phyloP scores from a whole-genome alignment of 2,113 vertebrate genomes.

The Butorides virescens region DNA sequence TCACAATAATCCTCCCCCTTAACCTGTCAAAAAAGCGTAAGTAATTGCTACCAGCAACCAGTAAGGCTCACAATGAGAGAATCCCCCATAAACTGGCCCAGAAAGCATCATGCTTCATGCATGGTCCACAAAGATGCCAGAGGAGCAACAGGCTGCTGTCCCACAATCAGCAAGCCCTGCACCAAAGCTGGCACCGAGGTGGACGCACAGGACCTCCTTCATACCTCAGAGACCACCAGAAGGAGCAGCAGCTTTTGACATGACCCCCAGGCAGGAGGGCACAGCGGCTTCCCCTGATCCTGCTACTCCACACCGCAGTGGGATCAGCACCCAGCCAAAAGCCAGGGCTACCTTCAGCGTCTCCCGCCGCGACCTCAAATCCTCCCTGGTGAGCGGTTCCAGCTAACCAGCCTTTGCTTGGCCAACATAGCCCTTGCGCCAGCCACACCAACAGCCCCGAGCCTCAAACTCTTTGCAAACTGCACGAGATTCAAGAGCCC shows the following conservation, averaged over 20 bases:
- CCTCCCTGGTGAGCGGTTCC: rapidly evolving
- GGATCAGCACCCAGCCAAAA: neutral
- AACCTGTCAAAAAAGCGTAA: neutral
- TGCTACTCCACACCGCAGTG: neutral
- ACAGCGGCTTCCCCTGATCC: neutral
- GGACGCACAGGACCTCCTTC: neutral
- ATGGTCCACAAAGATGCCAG: neutral
- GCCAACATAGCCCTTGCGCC: neutral
- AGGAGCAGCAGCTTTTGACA: neutral
- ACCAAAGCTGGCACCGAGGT: neutral
- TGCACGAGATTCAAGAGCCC: neutral
- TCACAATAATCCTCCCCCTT: neutral
- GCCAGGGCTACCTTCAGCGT: neutral
- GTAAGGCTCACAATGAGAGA: neutral
- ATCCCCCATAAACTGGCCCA: neutral
- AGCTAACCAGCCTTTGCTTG: neutral
- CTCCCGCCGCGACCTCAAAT: neutral
- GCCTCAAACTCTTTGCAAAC: neutral
- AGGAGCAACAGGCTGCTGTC: neutral
- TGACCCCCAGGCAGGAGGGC: neutral
- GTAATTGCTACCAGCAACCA: neutral
- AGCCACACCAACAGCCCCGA: neutral
- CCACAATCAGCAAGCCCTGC: neutral
- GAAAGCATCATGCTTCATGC: neutral
- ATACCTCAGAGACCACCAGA: rapidly evolving